These are phyloP conservation scores for Onychomys torridus DNA, from an alignment of 2,797 vertebrate genomes.

Conservation along the genomic window DNA sequence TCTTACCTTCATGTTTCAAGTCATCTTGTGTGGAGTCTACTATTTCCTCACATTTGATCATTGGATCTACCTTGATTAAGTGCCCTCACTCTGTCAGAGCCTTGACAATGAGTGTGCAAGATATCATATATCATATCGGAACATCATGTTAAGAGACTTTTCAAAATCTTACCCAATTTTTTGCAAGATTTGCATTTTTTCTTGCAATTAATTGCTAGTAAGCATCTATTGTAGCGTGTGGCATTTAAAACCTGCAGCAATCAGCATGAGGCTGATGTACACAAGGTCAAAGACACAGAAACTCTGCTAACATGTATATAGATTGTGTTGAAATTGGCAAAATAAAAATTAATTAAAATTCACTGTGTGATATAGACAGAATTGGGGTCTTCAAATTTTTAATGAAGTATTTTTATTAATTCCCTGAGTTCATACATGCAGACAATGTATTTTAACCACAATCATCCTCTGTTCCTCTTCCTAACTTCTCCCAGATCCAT, in stretches of 20 bases:
- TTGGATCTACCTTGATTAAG: neutral
- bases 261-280: neutral
- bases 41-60: neutral
- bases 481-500: neutral
- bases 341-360: neutral
- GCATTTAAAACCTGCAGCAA: conserved; percentile 38
- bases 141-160: neutral
- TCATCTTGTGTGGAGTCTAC: neutral
- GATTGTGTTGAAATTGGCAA: neutral
- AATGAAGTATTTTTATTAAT: neutral
- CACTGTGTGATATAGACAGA: neutral
- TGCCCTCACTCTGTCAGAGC: neutral
- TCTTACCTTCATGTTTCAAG: neutral
- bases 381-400: neutral
- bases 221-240: neutral
- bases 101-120: neutral
- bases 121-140: neutral
- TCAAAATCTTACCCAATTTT: neutral
- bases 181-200: neutral
- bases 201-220: neutral
- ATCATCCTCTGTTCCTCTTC: neutral
- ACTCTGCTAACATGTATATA: neutral
- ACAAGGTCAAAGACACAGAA: neutral
- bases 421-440: neutral
- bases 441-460: neutral